Evolutionary conservation across 2,888 invertebrate species (phyloP).

Genomic region (Catocala fraxini): DNA sequence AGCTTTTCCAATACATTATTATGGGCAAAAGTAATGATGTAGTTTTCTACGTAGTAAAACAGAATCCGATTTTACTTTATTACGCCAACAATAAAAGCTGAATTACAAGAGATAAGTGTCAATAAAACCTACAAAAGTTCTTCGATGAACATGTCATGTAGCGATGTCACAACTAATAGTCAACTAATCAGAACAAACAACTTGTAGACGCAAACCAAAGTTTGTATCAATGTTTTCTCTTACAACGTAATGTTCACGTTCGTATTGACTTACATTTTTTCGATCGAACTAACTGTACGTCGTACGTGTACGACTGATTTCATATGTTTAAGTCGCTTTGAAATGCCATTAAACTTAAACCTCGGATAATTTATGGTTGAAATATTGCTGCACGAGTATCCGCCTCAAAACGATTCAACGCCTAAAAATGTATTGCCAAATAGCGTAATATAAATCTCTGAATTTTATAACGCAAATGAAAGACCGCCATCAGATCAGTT

Average conservation of each 20-base stretch:
- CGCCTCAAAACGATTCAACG: conserved; percentile 49
- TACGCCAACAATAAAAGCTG: conserved; percentile 37
- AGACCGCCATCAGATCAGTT: conserved; percentile 45
- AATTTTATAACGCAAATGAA: conserved; percentile 50
- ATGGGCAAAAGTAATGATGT: conserved; percentile 10
- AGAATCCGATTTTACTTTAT: conserved; percentile 31
- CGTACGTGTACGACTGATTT: conserved; percentile 44
- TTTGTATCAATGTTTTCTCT: conserved; percentile 42
- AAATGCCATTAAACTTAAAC: conserved; percentile 63
- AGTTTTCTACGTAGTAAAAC: conserved; percentile 14
- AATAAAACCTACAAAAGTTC: conserved; percentile 41
- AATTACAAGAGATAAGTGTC: conserved; percentile 43
- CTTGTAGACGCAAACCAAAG: conserved; percentile 35
- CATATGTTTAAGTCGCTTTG: conserved; percentile 60
- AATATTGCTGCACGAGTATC: conserved; percentile 55
- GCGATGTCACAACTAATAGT: conserved; percentile 48
- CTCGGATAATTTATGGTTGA: conserved; percentile 67
- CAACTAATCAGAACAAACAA: conserved; percentile 49
- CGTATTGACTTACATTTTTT: conserved; percentile 42
- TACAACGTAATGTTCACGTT: conserved; percentile 20
- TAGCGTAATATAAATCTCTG: conserved; percentile 52
- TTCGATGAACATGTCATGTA: conserved; percentile 39
- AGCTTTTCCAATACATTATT: conserved; percentile 8
- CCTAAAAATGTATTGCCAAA: conserved; percentile 53
- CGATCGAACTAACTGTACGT: conserved; percentile 39